Evolutionary conservation across 2,113 vertebrate genomes (phyloP), one percentile per base, ranked within the genome.

Genomic region (Psilopsiagon aymara): DNA sequence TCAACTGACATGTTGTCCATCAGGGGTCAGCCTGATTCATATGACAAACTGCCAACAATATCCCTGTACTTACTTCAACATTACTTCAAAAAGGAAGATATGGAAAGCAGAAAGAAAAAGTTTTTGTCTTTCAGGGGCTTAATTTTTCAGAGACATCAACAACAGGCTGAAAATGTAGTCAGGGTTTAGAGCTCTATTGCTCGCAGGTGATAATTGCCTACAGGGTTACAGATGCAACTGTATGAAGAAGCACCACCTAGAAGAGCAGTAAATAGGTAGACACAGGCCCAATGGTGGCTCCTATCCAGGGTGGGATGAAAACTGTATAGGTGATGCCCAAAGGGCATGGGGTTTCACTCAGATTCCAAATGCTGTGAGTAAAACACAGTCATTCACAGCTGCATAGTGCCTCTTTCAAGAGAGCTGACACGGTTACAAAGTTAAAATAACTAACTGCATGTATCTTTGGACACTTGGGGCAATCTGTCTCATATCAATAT

Each of bases 391-490:
- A 5, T 0, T 1, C 6, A 8, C 51, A 82, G 60, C 46, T n/a
- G 14, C 2, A 14, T 1, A 0, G 17, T 10, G 20, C 44, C 33
- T 21, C 35, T 2, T 43, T 19, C 33, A 3, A 62, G 44, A 29
- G 49, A 66, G 47, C 24, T 41, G 53, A 33, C 47, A 35, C 2
- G 5, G 53, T 15, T 21, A 24, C 8, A 39, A 39, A 39, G 39
- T 39, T 39, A 39, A 39, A 39, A 39, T 39, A 60, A 53, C n/a
- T 78, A 25, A 39, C 1, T 6, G 10, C 1, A 0, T 6, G 29
- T 35, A 6, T 35, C 57, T 83, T 88, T 23, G n/a, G 53, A 81
- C 28, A 41, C 2, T 13, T 1, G 29, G 2, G 44, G 21, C 64
- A 49, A 63, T 14, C 52, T 39, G 27, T 37, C 41, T 68, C 29